These are phyloP conservation scores for Calephelis virginiensis DNA, from an alignment of 1,140 invertebrate species.

Conservation along the genomic window DNA sequence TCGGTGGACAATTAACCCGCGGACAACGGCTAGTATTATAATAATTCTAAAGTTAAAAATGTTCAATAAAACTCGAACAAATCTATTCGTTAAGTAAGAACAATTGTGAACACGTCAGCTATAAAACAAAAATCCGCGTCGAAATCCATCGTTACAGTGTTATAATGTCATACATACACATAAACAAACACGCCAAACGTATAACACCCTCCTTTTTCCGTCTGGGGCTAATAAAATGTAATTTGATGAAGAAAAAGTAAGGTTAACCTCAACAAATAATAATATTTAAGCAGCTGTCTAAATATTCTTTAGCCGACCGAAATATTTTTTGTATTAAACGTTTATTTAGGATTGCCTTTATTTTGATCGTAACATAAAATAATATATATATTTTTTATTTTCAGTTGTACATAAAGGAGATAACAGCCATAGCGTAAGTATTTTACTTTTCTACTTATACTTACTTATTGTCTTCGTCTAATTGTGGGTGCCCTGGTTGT, in stretches of 20 bases:
- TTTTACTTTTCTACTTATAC: constrained; percentile 1
- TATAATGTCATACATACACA: too few relatives aligned
- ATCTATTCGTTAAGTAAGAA: too few relatives aligned
- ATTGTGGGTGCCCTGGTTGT: too few relatives aligned
- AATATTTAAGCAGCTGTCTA: neutral
- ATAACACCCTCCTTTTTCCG: too few relatives aligned
- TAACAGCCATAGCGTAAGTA: constrained; percentile 52
- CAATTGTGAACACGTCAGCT: too few relatives aligned
- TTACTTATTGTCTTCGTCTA: neutral
- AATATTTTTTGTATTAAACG: neutral
- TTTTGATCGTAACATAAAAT: neutral
- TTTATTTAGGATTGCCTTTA: neutral
- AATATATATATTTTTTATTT: constrained; percentile 22
- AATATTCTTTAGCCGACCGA: neutral
- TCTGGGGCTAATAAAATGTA: neutral
- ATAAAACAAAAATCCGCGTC: too few relatives aligned
- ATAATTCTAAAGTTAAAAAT: too few relatives aligned
- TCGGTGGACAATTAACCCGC: too few relatives aligned
- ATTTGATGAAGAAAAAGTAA: neutral
- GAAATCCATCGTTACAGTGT: too few relatives aligned
- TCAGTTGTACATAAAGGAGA: constrained; percentile 50
- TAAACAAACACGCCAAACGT: too few relatives aligned
- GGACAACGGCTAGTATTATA: too few relatives aligned
- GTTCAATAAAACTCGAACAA: too few relatives aligned
- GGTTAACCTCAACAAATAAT: neutral